These are phyloP conservation scores for Corythoichthys haematopterus DNA, from an alignment of 2,113 vertebrate species.

Conservation along the genomic window DNA sequence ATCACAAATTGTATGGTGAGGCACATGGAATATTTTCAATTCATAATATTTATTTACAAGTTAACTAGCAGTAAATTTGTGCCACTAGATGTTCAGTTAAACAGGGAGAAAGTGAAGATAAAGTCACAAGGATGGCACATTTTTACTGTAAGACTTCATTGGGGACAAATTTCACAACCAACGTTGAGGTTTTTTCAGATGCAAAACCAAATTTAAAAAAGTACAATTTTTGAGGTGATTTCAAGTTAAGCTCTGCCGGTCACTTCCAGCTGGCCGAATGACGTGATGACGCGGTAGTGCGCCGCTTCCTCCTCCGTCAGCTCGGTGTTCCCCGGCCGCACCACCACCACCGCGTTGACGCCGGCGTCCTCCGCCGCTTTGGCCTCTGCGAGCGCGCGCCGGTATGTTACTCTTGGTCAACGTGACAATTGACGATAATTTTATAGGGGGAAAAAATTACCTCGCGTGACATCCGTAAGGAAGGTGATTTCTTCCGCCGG, in stretches of 20 bases:
- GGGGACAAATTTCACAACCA: background rate
- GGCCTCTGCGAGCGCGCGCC: slow-evolving; percentile 75
- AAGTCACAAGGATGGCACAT: background rate
- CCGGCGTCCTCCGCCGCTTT: slow-evolving; percentile 85
- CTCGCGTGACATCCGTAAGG: slow-evolving; percentile 86
- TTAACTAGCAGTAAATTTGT: no score
- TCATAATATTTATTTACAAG: slow-evolving; percentile 76
- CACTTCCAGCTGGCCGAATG: slow-evolving; percentile 83
- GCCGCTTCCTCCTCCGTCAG: slow-evolving; percentile 86
- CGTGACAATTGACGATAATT: no score
- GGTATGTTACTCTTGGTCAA: no score
- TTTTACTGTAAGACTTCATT: slow-evolving; percentile 1
- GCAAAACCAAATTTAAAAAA: background rate
- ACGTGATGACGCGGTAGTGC: slow-evolving; percentile 80
- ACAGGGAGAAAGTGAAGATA: background rate
- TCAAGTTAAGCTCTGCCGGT: slow-evolving; percentile 68
- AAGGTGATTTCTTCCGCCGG: slow-evolving; percentile 87
- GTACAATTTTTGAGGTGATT: background rate
- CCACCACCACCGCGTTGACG: slow-evolving; percentile 82
- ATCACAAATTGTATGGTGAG: slow-evolving; percentile 51
- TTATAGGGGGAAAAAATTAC: slow-evolving; percentile 52
- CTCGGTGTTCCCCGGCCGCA: slow-evolving; percentile 88
- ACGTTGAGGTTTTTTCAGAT: background rate
- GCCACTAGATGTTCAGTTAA: no score
- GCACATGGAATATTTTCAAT: slow-evolving; percentile 75